Base-by-base conservation (phyloP, 64 coral and sea anemone genomes). In the Porites lutea region DNA sequence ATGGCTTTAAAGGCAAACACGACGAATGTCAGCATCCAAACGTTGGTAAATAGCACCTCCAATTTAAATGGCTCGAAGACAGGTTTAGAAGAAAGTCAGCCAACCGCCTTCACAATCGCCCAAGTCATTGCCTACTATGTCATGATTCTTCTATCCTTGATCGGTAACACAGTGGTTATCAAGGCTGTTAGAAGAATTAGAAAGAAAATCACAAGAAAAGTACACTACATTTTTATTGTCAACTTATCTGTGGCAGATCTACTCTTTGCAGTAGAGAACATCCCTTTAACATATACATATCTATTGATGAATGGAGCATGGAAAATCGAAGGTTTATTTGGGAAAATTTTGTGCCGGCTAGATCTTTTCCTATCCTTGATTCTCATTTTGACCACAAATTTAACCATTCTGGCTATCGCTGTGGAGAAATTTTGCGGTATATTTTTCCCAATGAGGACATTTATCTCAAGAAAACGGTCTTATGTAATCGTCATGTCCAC, bases 241-340 rank as follows among this genome's bases (percentile, higher is more conserved):
- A 84, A 84, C 63, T 19, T 84, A 9, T 84, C 81, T 19, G 61
- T 68, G 9, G 81, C 81, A 6, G 81, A 84, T 52, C 18, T 69
- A 9, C 45, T 84, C 2, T 84, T 84, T 22, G 61, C 81, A 2
- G 2, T 68, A 9, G 62, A 84, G 44, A 84, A 49, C 19, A 52
- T 68, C 10, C 81, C 81, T 3, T 50, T 84, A 8, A 52, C 64
- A 4, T 84, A 11, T 4, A 64, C 16, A 4, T 18, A 84, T 22
- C 1, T 84, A 19, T 12, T 84, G 19, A 4, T 84, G 19, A 48
- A 52, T 6, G 47, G 81, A 3, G 47, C 45, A 50, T 84, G 81
- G 81, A n/a, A 49, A 49, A n/a, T 84, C 18, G 5, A 67, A 14
- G 81, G 81, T 11, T 48, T 3, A 10, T 84, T 67, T 23, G 81